Conservation (phyloP, 2,888 invertebrate species). For the Palloptera scutellata region DNA sequence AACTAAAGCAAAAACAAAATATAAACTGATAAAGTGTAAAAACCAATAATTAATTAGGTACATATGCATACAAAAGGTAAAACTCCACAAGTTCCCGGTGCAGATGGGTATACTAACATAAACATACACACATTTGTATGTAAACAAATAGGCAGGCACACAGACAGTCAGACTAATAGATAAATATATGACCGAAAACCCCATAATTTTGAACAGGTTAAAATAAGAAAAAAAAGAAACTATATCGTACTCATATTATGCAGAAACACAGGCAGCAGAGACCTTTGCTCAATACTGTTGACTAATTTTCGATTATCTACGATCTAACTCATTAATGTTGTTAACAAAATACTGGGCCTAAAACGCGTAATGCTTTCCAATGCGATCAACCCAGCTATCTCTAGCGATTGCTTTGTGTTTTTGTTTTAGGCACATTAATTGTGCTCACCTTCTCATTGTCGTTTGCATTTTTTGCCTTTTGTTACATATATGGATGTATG, state of each 20-base stretch:
- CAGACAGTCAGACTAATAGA: not conserved
- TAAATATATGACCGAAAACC: not conserved
- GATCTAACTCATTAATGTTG: constrained; percentile 4
- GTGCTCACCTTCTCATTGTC: too few relatives aligned
- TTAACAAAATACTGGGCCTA: not conserved
- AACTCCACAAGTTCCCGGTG: too few relatives aligned
- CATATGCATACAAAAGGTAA: too few relatives aligned
- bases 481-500: too few relatives aligned
- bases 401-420: not conserved
- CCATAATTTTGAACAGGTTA: not conserved
- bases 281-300: not conserved
- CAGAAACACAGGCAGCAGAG: too few relatives aligned
- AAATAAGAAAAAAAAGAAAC: not conserved
- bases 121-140: too few relatives aligned
- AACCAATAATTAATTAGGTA: too few relatives aligned
- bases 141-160: too few relatives aligned
- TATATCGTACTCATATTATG: too few relatives aligned
- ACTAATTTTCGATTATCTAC: constrained; percentile 7
- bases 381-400: not conserved
- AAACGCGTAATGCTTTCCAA: not conserved
- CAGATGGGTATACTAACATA: too few relatives aligned
- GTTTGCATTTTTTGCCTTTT: too few relatives aligned
- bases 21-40: too few relatives aligned
- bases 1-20: not conserved
- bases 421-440: not conserved